phyloP scores from a whole-genome alignment of 1,140 invertebrate genomes.

The Neuroterus valhalla region DNA sequence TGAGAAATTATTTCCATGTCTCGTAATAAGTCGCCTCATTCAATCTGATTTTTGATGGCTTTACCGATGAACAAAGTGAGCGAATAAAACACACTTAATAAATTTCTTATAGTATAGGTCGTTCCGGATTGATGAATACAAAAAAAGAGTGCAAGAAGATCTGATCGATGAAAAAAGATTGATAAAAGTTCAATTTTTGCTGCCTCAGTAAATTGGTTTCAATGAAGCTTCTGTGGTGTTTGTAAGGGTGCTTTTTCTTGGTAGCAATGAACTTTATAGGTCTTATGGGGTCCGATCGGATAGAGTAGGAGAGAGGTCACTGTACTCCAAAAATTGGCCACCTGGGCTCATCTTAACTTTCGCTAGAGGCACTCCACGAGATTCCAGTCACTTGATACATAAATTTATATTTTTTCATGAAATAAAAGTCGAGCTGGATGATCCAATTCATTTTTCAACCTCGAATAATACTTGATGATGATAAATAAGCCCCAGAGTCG shows the following conservation, averaged over 20 bases:
- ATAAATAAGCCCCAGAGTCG: no score
- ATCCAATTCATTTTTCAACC: no score
- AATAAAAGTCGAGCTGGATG: no score
- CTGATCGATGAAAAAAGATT: background rate
- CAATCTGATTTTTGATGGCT: no score
- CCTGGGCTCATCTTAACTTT: constrained; percentile 39
- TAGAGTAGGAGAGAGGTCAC: constrained; percentile 42
- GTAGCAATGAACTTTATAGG: background rate
- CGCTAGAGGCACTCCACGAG: constrained; percentile 28
- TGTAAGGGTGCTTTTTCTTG: background rate
- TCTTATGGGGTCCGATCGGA: background rate
- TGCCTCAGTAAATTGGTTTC: background rate
- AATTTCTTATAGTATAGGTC: background rate
- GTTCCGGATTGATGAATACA: background rate
- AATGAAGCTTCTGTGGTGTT: constrained; percentile 1
- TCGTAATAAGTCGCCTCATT: no score
- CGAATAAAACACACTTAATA: no score
- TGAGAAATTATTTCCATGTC: no score
- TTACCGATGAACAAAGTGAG: background rate
- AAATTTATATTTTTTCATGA: no score
- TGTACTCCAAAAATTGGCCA: constrained; percentile 39
- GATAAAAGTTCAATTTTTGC: constrained; percentile 21
- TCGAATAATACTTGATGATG: no score
- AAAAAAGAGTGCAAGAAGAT: background rate
- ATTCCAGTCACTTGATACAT: background rate